Evolutionary conservation across 2,888 invertebrate species (phyloP), one percentile per base, ranked within the genome.

Genomic region (Hylaea fasciaria): DNA sequence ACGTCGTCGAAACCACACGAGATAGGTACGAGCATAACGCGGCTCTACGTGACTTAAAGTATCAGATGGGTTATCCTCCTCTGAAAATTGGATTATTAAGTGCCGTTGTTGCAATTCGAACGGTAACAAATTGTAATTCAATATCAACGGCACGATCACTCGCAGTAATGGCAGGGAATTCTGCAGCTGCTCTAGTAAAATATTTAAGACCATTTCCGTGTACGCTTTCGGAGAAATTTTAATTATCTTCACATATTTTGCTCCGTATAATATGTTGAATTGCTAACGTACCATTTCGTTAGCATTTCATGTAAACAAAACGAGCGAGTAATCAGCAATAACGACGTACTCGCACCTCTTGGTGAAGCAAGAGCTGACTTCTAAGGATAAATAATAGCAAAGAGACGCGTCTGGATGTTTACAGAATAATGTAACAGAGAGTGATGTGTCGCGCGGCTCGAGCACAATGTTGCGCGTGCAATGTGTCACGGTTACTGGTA

Each of bases 31-130:
- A 60, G 52, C 57, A 53, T 53, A 62, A 53, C 55, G 57, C 22
- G 22, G 40, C 46, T 28, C 35, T 40, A 54, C 59, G 44, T 10
- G 46, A 41, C 41, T 49, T 53, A 53, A 66, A 49, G 47, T 54
- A 37, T 37, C 51, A 57, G 45, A 29, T 44, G 48, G 28, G 41
- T 39, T 41, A 62, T 57, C 46, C 47, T 48, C 43, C 53, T 54
- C 66, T 62, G 51, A 53, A 35, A 64, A 71, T 71, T 65, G 71
- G 65, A 68, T 72, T 71, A 62, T 73, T 69, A 73, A 66, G 64
- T 70, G 64, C 70, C 66, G 69, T 70, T 69, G 67, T 63, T 64
- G 67, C 69, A 69, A 59, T 62, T 64, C 57, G 51, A 68, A 71
- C 68, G 65, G 64, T 65, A 70, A 73, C 68, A 53, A 66, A 66